These are phyloP conservation scores for Caenorhabditis inopinata DNA, from an alignment of 1,140 invertebrate species.

Conservation along the genomic window DNA sequence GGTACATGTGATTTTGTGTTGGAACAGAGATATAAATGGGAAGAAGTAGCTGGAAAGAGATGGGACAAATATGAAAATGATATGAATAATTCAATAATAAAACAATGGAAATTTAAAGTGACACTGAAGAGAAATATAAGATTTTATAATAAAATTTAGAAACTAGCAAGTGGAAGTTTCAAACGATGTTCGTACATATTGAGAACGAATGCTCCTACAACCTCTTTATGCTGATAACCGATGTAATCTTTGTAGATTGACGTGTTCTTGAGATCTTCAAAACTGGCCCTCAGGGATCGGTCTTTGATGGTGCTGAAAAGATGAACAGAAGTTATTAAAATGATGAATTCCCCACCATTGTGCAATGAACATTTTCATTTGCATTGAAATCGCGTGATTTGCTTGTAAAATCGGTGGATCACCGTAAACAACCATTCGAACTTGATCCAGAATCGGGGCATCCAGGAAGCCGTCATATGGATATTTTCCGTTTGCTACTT, in stretches of 20 bases:
- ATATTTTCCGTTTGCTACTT: slow-evolving; percentile 57
- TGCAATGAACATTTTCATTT: slow-evolving; percentile 54
- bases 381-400: slow-evolving; percentile 47
- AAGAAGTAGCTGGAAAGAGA: background rate
- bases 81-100: background rate
- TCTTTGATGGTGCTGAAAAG: background rate
- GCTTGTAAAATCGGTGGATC: slow-evolving; percentile 55
- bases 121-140: background rate
- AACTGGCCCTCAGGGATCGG: background rate
- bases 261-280: background rate
- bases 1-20: too few species aligned
- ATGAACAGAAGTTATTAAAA: background rate
- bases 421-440: slow-evolving; percentile 57
- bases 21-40: background rate
- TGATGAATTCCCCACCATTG: slow-evolving; percentile 46
- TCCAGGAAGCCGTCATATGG: slow-evolving; percentile 57
- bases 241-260: background rate
- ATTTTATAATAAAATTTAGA: background rate
- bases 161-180: background rate
- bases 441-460: slow-evolving; percentile 56
- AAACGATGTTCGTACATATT: slow-evolving; percentile 4
- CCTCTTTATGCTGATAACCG: background rate
- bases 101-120: background rate
- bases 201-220: background rate
- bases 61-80: background rate